These are phyloP conservation scores for Thereva nobilitata DNA, from an alignment of 2,888 invertebrate species.

Conservation along the genomic window DNA sequence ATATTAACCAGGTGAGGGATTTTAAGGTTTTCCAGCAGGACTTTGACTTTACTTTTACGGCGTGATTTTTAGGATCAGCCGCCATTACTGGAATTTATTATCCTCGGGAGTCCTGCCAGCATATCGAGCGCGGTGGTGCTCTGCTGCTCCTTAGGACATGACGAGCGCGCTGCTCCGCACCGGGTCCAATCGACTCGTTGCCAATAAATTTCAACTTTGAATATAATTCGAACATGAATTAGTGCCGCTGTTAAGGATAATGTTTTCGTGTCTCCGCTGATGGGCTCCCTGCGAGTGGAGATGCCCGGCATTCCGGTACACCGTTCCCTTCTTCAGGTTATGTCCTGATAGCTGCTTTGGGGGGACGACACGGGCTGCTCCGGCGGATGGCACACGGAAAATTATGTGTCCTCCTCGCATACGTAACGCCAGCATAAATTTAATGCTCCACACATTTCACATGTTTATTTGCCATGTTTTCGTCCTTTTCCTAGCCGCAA, in stretches of 20 bases:
- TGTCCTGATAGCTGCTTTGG: no score
- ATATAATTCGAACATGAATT: slow-evolving; percentile 34
- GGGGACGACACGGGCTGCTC: not conserved
- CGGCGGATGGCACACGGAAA: slow-evolving; percentile 14
- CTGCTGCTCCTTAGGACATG: slow-evolving; percentile 5
- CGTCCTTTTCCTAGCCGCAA: slow-evolving; percentile 11
- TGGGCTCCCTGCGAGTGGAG: not conserved
- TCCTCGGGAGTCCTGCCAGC: slow-evolving; percentile 42
- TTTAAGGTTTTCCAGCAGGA: not conserved
- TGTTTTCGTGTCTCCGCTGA: slow-evolving; percentile 1
- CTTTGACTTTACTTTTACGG: slow-evolving; percentile 44
- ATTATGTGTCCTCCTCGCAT: slow-evolving; percentile 23
- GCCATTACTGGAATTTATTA: slow-evolving; percentile 42
- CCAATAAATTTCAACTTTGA: slow-evolving; percentile 32
- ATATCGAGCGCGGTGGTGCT: not conserved
- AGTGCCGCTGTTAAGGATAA: slow-evolving; percentile 27
- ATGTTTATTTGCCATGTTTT: slow-evolving; percentile 26
- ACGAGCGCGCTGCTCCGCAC: slow-evolving; percentile 19
- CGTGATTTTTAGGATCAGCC: slow-evolving; percentile 45
- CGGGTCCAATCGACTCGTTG: slow-evolving; percentile 35
- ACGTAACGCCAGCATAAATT: slow-evolving; percentile 32
- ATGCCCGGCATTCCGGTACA: not conserved
- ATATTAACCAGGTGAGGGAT: no score
- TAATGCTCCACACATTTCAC: slow-evolving; percentile 34
- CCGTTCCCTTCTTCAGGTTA: no score